A percentile compares a stretch with the other conserved stretches of the same genome.
phyloP scores from a whole-genome alignment of 2,797 vertebrate genomes.

The Chrysocyon brachyurus region DNA sequence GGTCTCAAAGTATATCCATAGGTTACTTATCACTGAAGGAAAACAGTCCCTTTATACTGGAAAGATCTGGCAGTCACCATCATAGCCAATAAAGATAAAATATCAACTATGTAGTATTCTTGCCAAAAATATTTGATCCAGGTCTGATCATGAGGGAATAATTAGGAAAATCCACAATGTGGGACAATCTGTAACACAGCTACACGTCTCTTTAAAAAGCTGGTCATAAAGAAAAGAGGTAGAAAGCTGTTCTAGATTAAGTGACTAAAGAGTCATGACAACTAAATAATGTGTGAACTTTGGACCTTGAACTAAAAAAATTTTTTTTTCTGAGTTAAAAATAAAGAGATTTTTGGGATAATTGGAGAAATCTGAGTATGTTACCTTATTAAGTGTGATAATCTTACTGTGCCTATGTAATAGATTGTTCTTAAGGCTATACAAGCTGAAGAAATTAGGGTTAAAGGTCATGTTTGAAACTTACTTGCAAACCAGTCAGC shows the following conservation, averaged over 20 bases:
- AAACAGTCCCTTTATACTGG: not conserved
- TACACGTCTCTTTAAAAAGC: conserved; percentile 1
- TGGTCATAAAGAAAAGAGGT: not conserved
- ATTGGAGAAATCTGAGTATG: not conserved
- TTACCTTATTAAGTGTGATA: not conserved
- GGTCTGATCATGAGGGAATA: conserved; percentile 18
- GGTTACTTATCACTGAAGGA: conserved; percentile 9
- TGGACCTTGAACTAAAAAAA: not conserved
- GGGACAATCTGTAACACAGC: not conserved
- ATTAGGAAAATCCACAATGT: conserved; percentile 31
- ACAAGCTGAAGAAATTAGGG: conserved; percentile 34
- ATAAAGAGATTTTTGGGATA: not conserved
- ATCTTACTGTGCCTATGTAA: not conserved
- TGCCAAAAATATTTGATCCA: not conserved
- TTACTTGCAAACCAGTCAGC: conserved; percentile 45
- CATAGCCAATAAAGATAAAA: not conserved
- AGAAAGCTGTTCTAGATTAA: not conserved
- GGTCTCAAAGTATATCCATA: not conserved
- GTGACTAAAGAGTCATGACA: not conserved
- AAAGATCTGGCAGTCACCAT: not conserved
- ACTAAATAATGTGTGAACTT: not conserved
- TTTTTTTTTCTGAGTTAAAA: not conserved
- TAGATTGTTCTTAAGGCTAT: conserved; percentile 34
- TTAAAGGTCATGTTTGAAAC: conserved; percentile 62
- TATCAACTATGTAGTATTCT: conserved; percentile 1